phyloP scores from a whole-genome alignment of 2,113 vertebrate genomes.

The Oryzias woworae region DNA sequence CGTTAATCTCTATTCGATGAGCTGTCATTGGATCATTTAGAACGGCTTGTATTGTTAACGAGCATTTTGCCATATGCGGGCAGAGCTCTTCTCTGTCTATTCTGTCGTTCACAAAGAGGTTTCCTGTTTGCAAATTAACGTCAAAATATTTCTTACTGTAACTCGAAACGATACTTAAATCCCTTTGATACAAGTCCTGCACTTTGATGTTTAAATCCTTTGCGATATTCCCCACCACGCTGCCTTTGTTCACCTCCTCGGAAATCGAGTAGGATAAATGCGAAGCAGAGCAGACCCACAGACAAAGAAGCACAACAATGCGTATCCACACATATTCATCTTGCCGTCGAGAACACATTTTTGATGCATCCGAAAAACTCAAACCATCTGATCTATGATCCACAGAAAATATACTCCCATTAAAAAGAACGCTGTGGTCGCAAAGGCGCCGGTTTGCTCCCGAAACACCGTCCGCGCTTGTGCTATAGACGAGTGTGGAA shows the following conservation, averaged over 20 bases:
- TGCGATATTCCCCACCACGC: slow-evolving; percentile 60
- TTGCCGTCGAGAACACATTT: background rate
- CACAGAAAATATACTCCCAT: too few species aligned
- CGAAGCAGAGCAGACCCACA: slow-evolving; percentile 27
- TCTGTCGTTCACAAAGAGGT: slow-evolving; percentile 61
- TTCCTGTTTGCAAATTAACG: slow-evolving; percentile 70
- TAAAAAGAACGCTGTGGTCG: too few species aligned
- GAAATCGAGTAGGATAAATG: slow-evolving; percentile 64
- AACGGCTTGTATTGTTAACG: slow-evolving; percentile 65
- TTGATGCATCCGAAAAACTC: too few species aligned
- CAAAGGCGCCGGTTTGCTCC: too few species aligned
- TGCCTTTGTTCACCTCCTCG: slow-evolving; percentile 68
- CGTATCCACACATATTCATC: slow-evolving; percentile 33
- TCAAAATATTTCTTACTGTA: slow-evolving; percentile 62
- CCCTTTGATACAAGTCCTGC: slow-evolving; percentile 63
- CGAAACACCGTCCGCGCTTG: too few species aligned
- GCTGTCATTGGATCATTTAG: slow-evolving; percentile 67
- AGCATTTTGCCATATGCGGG: slow-evolving; percentile 46
- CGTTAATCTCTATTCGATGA: slow-evolving; percentile 44
- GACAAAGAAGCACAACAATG: slow-evolving; percentile 51
- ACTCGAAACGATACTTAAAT: slow-evolving; percentile 61
- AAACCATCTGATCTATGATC: too few species aligned
- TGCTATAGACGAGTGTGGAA: too few species aligned
- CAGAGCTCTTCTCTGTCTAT: slow-evolving; percentile 74
- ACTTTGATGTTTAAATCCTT: slow-evolving; percentile 64